phyloP scores from a whole-genome alignment of 2,888 invertebrate species.

The Amphipyra berbera region DNA sequence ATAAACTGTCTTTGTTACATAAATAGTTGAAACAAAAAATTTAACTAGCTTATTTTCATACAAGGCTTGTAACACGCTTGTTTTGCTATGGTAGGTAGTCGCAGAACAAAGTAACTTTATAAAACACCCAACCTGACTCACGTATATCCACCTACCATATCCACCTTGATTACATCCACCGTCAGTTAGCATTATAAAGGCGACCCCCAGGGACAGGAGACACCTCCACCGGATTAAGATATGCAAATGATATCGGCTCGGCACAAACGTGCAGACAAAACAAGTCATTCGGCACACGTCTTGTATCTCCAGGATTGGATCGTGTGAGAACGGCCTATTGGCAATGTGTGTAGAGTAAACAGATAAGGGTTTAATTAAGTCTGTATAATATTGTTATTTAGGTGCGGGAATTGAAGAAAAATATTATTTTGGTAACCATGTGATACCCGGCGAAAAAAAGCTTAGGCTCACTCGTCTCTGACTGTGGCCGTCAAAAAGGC shows the following conservation, averaged over 20 bases:
- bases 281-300: slow-evolving; percentile 58
- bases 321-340: slow-evolving; percentile 56
- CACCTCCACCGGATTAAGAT: slow-evolving; percentile 71
- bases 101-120: slow-evolving; percentile 40
- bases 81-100: too few species aligned
- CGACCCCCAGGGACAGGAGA: slow-evolving; percentile 54
- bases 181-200: slow-evolving; percentile 59
- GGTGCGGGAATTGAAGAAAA: slow-evolving; percentile 23
- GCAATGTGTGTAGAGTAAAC: slow-evolving; percentile 30
- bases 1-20: too few species aligned
- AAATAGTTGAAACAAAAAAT: too few species aligned
- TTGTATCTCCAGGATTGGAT: slow-evolving; percentile 54
- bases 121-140: slow-evolving; percentile 39
- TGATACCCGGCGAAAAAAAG: too few species aligned
- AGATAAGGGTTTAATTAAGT: slow-evolving; percentile 55
- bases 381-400: slow-evolving; percentile 42
- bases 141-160: slow-evolving; percentile 11
- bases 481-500: too few species aligned
- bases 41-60: too few species aligned
- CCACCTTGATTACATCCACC: slow-evolving; percentile 41
- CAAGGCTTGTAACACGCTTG: too few species aligned
- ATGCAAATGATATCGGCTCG: slow-evolving; percentile 68
- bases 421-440: too few species aligned
- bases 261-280: slow-evolving; percentile 62
- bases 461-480: too few species aligned